Base-by-base conservation (phyloP, 2,797 vertebrate species). In the Oreonectes daqikongensis region DNA sequence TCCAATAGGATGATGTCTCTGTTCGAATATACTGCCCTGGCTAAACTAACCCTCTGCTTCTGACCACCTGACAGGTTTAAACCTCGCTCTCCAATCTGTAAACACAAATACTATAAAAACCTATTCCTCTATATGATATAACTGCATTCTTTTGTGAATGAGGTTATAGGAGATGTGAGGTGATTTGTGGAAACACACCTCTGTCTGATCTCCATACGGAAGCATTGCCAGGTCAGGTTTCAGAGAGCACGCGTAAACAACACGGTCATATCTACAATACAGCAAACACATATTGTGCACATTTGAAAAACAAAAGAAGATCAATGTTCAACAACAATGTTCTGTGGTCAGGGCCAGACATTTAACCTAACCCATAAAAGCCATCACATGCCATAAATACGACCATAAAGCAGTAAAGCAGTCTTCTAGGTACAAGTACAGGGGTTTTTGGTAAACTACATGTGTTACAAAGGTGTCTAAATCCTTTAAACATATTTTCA, bases 11-110 rank as follows among this genome's bases (percentile, higher is more conserved):
- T 89, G 84, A 94, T 90, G 60, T 93, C 92, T 26, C 81, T 89
- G 44, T 93, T 82, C 2, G 92, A 91, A 72, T 93, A 96, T 66
- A 95, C 82, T 0, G 92, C 90, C 2, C 90, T 86, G 22, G 94
- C 94, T 84, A 95, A 84, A 81, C 91, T 94, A 79, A 95, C 87
- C 69, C 90, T 89, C 90, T 95, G 92, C 82, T 93, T 95, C 88
- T 96, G 94, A 0, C 93, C 94, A 14, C 93, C 94, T 0, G 94
- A 94, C 59, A 95, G 87, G 78, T 95, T 95, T 61, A 95, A 77
- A 4, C 90, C 92, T 18, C 90, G 86, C 82, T 95, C 92, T 46
- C 94, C 91, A 4, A 93, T 91, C 95, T 95, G 83, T 10, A 75
- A 32, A 81, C 38, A 83, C 14, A 74, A 15, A 61, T 20, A 69